Base-by-base conservation (phyloP, 2,888 invertebrate genomes). In the Endotricha flammealis region DNA sequence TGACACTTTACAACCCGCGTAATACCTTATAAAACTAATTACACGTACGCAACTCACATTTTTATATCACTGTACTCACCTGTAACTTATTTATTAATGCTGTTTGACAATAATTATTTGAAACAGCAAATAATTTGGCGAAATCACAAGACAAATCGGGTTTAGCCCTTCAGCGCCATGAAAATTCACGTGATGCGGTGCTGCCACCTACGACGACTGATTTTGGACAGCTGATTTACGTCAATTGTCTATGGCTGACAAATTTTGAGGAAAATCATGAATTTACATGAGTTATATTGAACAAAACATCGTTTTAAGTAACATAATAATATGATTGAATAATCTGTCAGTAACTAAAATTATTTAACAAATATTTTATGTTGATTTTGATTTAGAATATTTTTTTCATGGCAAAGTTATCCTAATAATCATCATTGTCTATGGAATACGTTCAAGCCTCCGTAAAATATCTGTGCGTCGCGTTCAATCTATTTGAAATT, bases 131-230 rank as follows among this genome's bases (percentile, higher is more conserved):
- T 72, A 76, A 77, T 79, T 82, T 76, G 76, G 74, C 72, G 81
- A 81, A 87, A 87, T 86, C 87, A 87, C 87, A 86, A 86, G 87
- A 87, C 87, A 80, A 79, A 74, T 77, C 80, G 87, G 85, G 83
- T 71, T 82, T 77, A 82, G 82, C 83, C 87, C 87, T 79, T 81
- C 80, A 80, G 73, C 83, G 88, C 88, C 87, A 83, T 88, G 85
- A 88, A 86, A 86, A 88, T 88, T 90, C 89, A 90, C 89, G 89
- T 89, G 89, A 89, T 83, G 82, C 87, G 64, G 87, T 88, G 87
- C 86, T 88, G 87, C 88, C 85, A 87, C 77, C 88, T 88, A 80
- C 72, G 77, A 79, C 66, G 56, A 77, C 73, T 77, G 64, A 68
- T 61, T 57, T 64, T 58, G 60, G 78, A 85, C 87, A 87, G 87